These are phyloP conservation scores for Varecia variegata DNA, from an alignment of 2,797 vertebrate species.

Conservation along the genomic window DNA sequence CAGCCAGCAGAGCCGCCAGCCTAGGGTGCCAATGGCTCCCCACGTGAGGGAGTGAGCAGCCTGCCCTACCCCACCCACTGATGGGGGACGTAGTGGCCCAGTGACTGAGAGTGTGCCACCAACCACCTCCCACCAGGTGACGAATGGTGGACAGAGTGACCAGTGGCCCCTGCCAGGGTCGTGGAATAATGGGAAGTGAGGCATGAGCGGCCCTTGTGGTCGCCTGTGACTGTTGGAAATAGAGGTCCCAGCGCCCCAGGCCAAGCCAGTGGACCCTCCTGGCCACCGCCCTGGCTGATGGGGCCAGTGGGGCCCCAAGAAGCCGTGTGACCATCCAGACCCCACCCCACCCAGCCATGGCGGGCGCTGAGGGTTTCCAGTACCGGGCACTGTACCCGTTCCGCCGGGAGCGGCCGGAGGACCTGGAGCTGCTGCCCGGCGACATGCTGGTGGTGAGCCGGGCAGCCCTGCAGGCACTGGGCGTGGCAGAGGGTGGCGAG, in stretches of 20 bases:
- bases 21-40: conserved; percentile 36
- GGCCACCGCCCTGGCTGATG: conserved; percentile 24
- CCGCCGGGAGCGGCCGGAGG: conserved; percentile 92
- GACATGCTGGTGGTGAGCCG: conserved; percentile 93
- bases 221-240: not conserved
- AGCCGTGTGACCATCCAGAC: conserved; percentile 9
- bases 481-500: conserved; percentile 90
- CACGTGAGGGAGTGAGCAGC: conserved; percentile 15
- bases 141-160: conserved; percentile 25
- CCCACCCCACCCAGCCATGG: conserved; percentile 71
- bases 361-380: conserved; percentile 90
- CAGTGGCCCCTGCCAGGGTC: not conserved
- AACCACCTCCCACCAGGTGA: not conserved
- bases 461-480: conserved; percentile 89
- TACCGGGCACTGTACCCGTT: conserved; percentile 92
- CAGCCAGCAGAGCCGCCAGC: conserved; percentile 83
- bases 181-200: not conserved
- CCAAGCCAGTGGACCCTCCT: not conserved
- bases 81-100: not conserved
- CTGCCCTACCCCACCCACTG: not conserved
- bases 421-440: conserved; percentile 92
- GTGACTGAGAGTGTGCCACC: not conserved
- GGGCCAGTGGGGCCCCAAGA: conserved; percentile 20
- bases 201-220: not conserved
- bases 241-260: not conserved